Conservation (phyloP, 2,113 vertebrate genomes). For the Choloepus hoffmanni region DNA sequence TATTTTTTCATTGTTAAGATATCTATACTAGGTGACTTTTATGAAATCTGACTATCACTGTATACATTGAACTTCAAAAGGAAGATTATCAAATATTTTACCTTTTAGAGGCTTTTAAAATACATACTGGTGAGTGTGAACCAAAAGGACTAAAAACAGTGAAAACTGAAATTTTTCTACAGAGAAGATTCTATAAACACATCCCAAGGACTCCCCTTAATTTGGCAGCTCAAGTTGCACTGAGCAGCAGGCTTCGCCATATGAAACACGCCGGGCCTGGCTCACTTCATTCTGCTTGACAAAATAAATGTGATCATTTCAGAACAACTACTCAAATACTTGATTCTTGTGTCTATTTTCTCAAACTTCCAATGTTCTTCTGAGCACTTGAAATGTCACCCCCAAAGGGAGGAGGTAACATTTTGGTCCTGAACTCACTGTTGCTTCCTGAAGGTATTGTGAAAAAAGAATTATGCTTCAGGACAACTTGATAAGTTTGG, state of each 20-base stretch:
- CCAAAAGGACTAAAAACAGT: conserved; percentile 29
- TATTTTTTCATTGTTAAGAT: conserved; percentile 56
- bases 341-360: conserved; percentile 65
- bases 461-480: conserved; percentile 27
- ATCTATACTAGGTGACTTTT: conserved; percentile 39
- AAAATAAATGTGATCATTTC: conserved; percentile 29
- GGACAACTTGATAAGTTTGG: background rate
- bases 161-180: conserved; percentile 43
- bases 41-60: background rate
- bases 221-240: background rate
- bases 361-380: conserved; percentile 57
- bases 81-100: conserved; percentile 14
- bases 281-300: conserved; percentile 42
- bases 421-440: conserved; percentile 19
- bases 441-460: conserved; percentile 21
- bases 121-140: background rate
- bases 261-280: background rate
- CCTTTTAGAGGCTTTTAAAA: background rate
- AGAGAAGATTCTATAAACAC: conserved; percentile 24
- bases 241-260: background rate
- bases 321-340: conserved; percentile 57
- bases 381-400: conserved; percentile 56
- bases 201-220: background rate
- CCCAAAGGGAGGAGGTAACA: conserved; percentile 38
- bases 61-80: conserved; percentile 14